A percentile compares a stretch with the other conserved stretches of the same genome.
Conservation (phyloP, 1,140 invertebrate genomes). For the Bombyx mandarina region DNA sequence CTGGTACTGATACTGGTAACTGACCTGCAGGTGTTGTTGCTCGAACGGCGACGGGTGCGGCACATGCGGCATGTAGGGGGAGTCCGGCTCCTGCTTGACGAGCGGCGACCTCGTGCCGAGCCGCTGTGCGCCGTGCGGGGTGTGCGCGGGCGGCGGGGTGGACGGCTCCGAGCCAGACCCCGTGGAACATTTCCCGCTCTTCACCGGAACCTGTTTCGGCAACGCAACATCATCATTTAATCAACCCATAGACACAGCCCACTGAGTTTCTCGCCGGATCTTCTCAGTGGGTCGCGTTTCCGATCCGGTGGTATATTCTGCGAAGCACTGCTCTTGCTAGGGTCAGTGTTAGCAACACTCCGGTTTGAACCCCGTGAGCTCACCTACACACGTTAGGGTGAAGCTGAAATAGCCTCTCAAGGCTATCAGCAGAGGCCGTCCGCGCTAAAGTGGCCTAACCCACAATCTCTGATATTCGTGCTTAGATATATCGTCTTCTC, state of each 20-base stretch:
- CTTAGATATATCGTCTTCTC: background rate
- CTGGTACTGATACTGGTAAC: constrained; percentile 1
- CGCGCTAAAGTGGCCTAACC: too few relatives aligned
- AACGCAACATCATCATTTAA: constrained; percentile 2
- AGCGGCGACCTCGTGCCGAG: constrained; percentile 44
- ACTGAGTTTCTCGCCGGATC: too few relatives aligned
- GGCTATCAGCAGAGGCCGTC: background rate
- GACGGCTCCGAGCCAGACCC: constrained; percentile 73
- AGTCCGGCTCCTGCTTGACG: constrained; percentile 33
- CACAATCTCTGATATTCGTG: background rate
- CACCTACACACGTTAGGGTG: too few relatives aligned
- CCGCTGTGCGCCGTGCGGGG: constrained; percentile 30
- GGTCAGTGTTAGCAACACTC: too few relatives aligned
- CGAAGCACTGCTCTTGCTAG: too few relatives aligned
- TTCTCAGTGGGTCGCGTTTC: too few relatives aligned
- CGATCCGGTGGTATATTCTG: too few relatives aligned
- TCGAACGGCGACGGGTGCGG: constrained; percentile 37
- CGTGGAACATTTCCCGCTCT: constrained; percentile 74
- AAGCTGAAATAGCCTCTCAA: background rate
- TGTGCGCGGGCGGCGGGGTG: constrained; percentile 61
- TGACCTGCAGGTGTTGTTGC: constrained; percentile 52
- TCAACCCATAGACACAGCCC: background rate
- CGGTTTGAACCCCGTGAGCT: too few relatives aligned
- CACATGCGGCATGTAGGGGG: constrained; percentile 22
- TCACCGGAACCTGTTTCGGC: constrained; percentile 29